Conservation (phyloP, 2,888 invertebrate genomes). For the Oscheius sp. region DNA sequence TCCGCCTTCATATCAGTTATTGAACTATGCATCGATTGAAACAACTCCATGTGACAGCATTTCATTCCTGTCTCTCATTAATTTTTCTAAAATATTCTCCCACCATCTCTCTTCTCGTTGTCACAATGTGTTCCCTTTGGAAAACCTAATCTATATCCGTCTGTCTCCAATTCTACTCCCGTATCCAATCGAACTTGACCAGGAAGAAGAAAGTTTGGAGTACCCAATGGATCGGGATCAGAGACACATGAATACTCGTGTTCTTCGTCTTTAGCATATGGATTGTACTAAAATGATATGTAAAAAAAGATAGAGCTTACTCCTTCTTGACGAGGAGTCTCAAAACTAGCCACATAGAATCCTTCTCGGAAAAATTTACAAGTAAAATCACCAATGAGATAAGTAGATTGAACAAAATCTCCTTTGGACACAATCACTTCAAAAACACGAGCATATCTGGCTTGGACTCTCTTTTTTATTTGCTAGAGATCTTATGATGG, state of each 20-base stretch:
- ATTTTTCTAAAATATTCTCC: background rate
- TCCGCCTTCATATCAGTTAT: conserved; percentile 2
- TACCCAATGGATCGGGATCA: background rate
- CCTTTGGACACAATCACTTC: background rate
- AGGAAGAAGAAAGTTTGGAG: background rate
- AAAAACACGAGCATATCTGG: conserved; percentile 8
- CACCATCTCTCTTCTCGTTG: background rate
- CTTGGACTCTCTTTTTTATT: background rate
- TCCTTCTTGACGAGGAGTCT: background rate
- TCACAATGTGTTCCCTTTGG: conserved; percentile 11
- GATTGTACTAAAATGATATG: background rate
- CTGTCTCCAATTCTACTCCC: conserved; percentile 3
- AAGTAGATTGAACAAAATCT: background rate
- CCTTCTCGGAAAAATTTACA: background rate
- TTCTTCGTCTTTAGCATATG: background rate
- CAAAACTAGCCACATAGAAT: background rate
- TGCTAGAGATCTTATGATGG: background rate
- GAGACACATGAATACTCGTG: background rate
- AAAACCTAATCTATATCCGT: conserved; percentile 10
- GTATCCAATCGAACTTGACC: background rate
- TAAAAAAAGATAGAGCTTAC: background rate
- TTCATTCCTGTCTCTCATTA: background rate
- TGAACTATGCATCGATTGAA: conserved; percentile 1
- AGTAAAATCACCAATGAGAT: conserved; percentile 1
- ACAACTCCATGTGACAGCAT: conserved; percentile 14